Conservation (phyloP, 2,797 vertebrate species). For the Hippoglossus hippoglossus region DNA sequence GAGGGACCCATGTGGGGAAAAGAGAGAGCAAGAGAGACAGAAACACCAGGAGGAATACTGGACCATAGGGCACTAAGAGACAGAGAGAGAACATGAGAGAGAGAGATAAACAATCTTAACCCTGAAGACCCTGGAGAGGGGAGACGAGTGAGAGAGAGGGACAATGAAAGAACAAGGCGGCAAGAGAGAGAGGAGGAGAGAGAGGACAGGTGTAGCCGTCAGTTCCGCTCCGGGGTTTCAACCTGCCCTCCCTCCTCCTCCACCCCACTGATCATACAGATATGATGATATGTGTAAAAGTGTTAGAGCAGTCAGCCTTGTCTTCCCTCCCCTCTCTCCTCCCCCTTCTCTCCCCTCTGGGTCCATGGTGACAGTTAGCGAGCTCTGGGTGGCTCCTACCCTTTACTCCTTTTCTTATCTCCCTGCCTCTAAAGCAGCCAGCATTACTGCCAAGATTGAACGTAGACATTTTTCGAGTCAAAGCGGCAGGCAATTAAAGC, state of each 20-base stretch:
- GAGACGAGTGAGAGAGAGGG: slow-evolving; percentile 65
- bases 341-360: slow-evolving; percentile 68
- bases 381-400: slow-evolving; percentile 78
- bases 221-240: slow-evolving; percentile 81
- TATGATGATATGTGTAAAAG: slow-evolving; percentile 85
- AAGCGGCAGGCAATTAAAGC: slow-evolving; percentile 66
- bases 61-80: slow-evolving; percentile 74
- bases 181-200: slow-evolving; percentile 70
- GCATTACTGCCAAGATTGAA: slow-evolving; percentile 57
- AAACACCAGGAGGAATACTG: slow-evolving; percentile 73
- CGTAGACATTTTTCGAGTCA: slow-evolving; percentile 66
- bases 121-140: slow-evolving; percentile 69
- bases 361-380: slow-evolving; percentile 77
- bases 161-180: slow-evolving; percentile 71
- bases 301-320: slow-evolving; percentile 83
- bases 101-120: slow-evolving; percentile 84
- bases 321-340: slow-evolving; percentile 67
- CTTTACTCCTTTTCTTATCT: slow-evolving; percentile 72
- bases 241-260: slow-evolving; percentile 77
- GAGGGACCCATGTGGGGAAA: slow-evolving; percentile 77
- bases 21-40: slow-evolving; percentile 67
- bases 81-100: slow-evolving; percentile 73
- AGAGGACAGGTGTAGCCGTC: slow-evolving; percentile 86
- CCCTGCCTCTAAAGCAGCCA: slow-evolving; percentile 66
- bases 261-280: slow-evolving; percentile 84